phyloP scores from a whole-genome alignment of 2,113 vertebrate species.

The Epinephelus lanceolatus region DNA sequence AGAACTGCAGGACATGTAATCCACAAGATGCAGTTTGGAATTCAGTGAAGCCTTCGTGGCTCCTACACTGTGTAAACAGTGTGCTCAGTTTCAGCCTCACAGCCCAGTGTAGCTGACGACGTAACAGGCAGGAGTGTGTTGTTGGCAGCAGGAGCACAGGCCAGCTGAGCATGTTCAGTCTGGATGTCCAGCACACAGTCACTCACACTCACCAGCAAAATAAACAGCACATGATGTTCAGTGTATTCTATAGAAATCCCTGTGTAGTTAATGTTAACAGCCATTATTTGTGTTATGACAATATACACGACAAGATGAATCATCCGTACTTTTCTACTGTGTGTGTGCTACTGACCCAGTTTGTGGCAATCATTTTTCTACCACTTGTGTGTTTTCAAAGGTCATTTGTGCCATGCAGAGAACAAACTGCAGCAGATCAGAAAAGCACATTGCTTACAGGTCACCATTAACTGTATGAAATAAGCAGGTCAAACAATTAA shows the following conservation, averaged over 20 bases:
- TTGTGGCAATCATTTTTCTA: background rate
- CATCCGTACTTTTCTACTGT: background rate
- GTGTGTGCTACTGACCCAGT: conserved; percentile 16
- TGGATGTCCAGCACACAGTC: background rate
- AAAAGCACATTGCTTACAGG: background rate
- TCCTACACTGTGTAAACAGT: background rate
- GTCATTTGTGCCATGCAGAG: conserved; percentile 16
- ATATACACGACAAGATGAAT: background rate
- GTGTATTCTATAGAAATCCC: background rate
- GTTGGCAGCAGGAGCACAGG: background rate
- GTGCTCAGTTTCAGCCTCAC: background rate
- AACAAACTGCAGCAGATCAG: conserved; percentile 10
- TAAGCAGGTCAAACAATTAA: background rate
- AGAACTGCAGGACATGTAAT: background rate
- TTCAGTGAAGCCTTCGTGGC: background rate
- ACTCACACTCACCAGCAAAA: background rate
- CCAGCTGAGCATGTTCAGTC: background rate
- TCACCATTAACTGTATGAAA: background rate
- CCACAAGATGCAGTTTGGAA: background rate
- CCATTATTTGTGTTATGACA: background rate
- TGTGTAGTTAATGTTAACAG: background rate
- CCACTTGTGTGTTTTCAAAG: conserved; percentile 35
- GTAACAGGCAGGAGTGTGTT: background rate
- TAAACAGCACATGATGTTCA: background rate
- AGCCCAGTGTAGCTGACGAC: background rate